Base-by-base conservation (phyloP, 2,888 invertebrate species). In the Tipula vernalis region DNA sequence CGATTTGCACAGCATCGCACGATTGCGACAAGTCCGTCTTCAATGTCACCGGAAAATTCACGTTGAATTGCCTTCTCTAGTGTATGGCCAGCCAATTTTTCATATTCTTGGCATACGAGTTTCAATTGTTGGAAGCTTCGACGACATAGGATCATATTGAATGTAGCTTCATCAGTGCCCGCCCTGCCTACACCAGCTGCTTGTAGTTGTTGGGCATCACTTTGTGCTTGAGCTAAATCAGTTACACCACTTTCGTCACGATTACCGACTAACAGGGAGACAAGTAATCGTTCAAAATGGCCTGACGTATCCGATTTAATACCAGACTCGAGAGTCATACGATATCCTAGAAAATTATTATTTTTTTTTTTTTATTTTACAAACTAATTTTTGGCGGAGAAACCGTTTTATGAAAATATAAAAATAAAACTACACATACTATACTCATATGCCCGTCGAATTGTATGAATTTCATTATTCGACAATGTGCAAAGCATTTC, bases 231-330 rank as follows among this genome's bases (percentile, higher is more conserved):
- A 6, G 92, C 93, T 71, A 93, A 93, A 91, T 98, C 95, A 4
- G 95, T 93, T 13, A 94, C 93, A 90, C 95, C 94, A 88, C 95
- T 95, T 92, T 98, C 98, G 90, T 96, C 91, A 5, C 91, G 90
- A 90, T 92, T 92, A 90, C 94, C 95, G 90, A 95, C 95, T 89
- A 95, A 95, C 15, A 98, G 91, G 41, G 98, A 97, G 36, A 97
- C 95, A 92, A 99, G 94, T 83, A 99, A 93, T 87, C 98, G 94
- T 91, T 96, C 96, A 92, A 99, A 98, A 90, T 95, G 95, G 13
- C 98, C 98, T 85, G 97, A 97, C 2, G 98, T 98, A 91, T 99
- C 99, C 86, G 95, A 95, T 88, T 94, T 94, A 39, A 98, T 91
- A 90, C 97, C 98, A 86, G 95, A 94, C 90, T 98, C 98, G 88